Evolutionary conservation across 2,888 invertebrate species (phyloP).

Genomic region (Coremacera marginata): DNA sequence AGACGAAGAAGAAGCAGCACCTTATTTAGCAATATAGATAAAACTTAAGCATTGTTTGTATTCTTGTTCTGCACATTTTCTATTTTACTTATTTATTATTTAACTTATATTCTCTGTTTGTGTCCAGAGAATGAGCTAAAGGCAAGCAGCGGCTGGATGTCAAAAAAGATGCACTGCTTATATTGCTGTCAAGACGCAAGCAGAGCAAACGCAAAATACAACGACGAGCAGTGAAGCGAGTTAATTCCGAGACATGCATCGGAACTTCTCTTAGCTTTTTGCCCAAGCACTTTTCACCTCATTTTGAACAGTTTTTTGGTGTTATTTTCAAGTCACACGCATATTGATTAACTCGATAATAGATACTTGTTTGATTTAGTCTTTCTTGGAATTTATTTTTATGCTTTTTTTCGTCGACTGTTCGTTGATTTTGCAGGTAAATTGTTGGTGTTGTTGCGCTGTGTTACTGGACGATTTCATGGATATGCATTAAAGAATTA

Average conservation of each 20-base stretch:
- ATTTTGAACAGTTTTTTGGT: constrained; percentile 1
- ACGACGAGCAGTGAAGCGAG: constrained; percentile 17
- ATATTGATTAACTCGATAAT: not conserved
- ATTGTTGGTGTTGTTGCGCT: constrained; percentile 46
- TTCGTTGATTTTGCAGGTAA: constrained; percentile 50
- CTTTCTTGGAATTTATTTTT: constrained; percentile 48
- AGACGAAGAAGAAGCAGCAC: constrained; percentile 13
- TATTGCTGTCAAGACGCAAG: not conserved
- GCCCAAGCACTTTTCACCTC: constrained; percentile 15
- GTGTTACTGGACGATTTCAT: constrained; percentile 51
- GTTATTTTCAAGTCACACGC: not conserved
- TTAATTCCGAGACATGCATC: constrained; percentile 5
- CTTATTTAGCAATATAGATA: constrained; percentile 9
- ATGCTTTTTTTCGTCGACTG: constrained; percentile 40
- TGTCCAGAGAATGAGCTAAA: not conserved
- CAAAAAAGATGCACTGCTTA: not conserved
- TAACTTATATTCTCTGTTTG: too few relatives aligned
- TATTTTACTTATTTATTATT: not conserved
- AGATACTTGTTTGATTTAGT: constrained; percentile 39
- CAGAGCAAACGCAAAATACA: not conserved
- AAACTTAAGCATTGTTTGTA: not conserved
- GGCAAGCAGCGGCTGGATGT: constrained; percentile 23
- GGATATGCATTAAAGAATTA: constrained; percentile 51
- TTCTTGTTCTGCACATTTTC: constrained; percentile 1
- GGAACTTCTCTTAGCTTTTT: constrained; percentile 9